A percentile compares a stretch with the other conserved stretches of the same genome.
Evolutionary conservation across 2,888 invertebrate species (phyloP).

Genomic region (Lycocerus yunnanus): DNA sequence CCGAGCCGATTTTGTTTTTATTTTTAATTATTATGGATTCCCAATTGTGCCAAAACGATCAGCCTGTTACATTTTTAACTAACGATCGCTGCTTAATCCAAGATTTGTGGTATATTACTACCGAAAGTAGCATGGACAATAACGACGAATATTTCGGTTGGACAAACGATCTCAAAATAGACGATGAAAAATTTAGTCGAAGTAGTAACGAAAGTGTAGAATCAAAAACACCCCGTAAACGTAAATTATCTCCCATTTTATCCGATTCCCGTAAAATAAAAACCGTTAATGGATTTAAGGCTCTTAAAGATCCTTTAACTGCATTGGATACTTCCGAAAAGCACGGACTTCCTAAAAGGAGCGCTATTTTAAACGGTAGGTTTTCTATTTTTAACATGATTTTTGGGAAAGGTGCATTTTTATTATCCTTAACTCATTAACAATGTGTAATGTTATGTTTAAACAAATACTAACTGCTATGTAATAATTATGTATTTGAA

Average conservation of each 20-base stretch:
- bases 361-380: slow-evolving; percentile 42
- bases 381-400: slow-evolving; percentile 5
- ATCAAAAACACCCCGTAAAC: slow-evolving; percentile 36
- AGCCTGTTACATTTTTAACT: slow-evolving; percentile 45
- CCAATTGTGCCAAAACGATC: slow-evolving; percentile 49
- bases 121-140: slow-evolving; percentile 47
- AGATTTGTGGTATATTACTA: slow-evolving; percentile 48
- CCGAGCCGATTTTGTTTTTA: slow-evolving; percentile 6
- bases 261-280: slow-evolving; percentile 34
- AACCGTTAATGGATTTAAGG: slow-evolving; percentile 30
- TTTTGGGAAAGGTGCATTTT: neutral
- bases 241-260: slow-evolving; percentile 34
- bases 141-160: slow-evolving; percentile 54
- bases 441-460: neutral
- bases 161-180: slow-evolving; percentile 50
- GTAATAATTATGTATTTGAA: neutral
- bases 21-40: slow-evolving; percentile 52
- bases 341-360: slow-evolving; percentile 33
- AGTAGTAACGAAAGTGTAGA: slow-evolving; percentile 26
- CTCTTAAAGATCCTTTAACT: slow-evolving; percentile 36
- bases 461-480: neutral
- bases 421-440: neutral
- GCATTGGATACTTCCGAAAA: slow-evolving; percentile 38
- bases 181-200: slow-evolving; percentile 39
- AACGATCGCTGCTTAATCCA: slow-evolving; percentile 44